Base-by-base conservation (phyloP, 2,888 invertebrate genomes). In the Cordilura impudica region DNA sequence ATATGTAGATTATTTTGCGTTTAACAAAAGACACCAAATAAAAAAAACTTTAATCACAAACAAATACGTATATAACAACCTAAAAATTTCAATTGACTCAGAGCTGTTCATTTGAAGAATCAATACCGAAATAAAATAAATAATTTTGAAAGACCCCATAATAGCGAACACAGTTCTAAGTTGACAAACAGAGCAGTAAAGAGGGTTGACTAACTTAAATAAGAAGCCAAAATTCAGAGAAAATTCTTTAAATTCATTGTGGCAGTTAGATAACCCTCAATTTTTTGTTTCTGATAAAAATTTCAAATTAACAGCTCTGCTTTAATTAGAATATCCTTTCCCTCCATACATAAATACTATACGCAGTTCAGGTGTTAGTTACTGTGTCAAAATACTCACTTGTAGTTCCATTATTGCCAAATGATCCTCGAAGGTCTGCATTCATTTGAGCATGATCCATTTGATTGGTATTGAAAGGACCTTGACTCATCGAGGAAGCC, bases 351-450 rank as follows among this genome's bases (percentile, higher is more conserved):
- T 23, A 51, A 0, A 14, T 7, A 23, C n/a, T 21, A n/a, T n/a
- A 21, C 5, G 23, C 1, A 12, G n/a, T 39, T 39, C 4, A 12
- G n/a, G 10, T 31, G 31, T 31, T 31, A 6, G 7, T 31, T 31
- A 31, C 12, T 29, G 4, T n/a, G 2, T 4, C 10, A 26, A 31
- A 31, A 53, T 84, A 88, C 89, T 89, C 82, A 89, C 89, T 89
- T 85, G 88, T 84, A 84, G 86, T 86, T 82, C 88, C 87, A 76
- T 89, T 89, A 78, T 86, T 83, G 43, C 90, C 90, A 83, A 88
- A 88, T 67, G 86, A 84, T 73, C 85, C 86, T 78, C 84, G 87
- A 84, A 88, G 85, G 77, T 84, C 87, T 84, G 83, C 86, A 83
- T 86, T 84, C 4, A 87, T 86, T 83, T 86, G 78, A 39, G 87